These are phyloP conservation scores for Alsophila aescularia DNA, from an alignment of 2,888 invertebrate genomes.

Conservation along the genomic window DNA sequence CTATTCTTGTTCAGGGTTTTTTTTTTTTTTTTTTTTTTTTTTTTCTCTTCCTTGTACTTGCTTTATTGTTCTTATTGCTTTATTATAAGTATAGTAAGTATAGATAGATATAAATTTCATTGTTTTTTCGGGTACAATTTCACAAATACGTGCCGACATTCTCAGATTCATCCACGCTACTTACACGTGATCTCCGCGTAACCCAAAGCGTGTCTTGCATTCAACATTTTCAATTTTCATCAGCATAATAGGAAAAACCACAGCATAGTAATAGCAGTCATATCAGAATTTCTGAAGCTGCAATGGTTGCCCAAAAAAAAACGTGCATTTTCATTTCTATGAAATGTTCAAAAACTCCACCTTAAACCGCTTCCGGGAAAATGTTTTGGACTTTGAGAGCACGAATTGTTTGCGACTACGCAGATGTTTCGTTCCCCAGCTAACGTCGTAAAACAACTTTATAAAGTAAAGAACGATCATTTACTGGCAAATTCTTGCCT, in stretches of 20 bases:
- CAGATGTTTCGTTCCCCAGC: conserved; percentile 26
- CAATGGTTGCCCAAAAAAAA: neutral
- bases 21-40: too few relatives aligned
- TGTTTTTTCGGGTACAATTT: too few relatives aligned
- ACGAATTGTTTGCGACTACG: conserved; percentile 19
- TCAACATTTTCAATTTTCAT: conserved; percentile 18
- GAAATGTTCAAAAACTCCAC: neutral
- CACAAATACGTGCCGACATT: neutral
- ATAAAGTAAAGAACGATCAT: conserved; percentile 36
- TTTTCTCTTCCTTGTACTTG: too few relatives aligned
- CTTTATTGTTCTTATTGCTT: conserved; percentile 3
- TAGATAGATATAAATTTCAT: too few relatives aligned
- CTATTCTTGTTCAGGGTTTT: too few relatives aligned
- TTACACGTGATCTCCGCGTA: too few relatives aligned
- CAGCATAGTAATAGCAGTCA: neutral
- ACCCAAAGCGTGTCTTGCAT: conserved; percentile 3
- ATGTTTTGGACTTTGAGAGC: conserved; percentile 14
- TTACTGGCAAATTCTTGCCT: conserved; percentile 33
- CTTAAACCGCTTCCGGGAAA: neutral
- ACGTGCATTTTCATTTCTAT: neutral
- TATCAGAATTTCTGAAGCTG: neutral
- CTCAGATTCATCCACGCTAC: too few relatives aligned
- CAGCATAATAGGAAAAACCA: conserved; percentile 4
- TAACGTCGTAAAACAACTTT: conserved; percentile 32
- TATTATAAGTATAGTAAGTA: neutral